A percentile compares a stretch with the other conserved stretches of the same genome.
These are phyloP conservation scores for Temnothorax unifasciatus DNA, from an alignment of 2,888 invertebrate genomes.

Conservation along the genomic window DNA sequence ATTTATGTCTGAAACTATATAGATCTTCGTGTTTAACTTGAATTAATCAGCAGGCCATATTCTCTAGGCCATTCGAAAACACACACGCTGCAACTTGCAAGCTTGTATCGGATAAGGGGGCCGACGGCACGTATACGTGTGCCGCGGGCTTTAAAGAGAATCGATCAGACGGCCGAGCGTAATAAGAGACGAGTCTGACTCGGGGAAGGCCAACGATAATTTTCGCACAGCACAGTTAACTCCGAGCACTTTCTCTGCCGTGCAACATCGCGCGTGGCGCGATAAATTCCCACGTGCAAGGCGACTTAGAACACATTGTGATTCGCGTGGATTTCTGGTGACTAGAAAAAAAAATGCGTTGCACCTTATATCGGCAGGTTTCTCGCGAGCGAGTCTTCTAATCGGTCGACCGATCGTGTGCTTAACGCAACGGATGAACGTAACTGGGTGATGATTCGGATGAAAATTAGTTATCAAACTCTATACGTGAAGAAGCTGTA, in stretches of 20 bases:
- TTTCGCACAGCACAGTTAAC: neutral
- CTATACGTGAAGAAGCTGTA: neutral
- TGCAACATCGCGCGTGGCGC: neutral
- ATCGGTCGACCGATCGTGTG: neutral
- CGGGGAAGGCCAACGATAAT: slow-evolving; percentile 17
- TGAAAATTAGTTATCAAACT: neutral
- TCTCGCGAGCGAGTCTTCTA: neutral
- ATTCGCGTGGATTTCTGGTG: slow-evolving; percentile 25
- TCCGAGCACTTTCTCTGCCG: neutral
- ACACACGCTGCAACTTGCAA: neutral
- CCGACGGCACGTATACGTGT: neutral
- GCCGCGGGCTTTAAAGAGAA: slow-evolving; percentile 20
- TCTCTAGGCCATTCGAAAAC: neutral
- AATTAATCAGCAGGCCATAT: slow-evolving; percentile 13
- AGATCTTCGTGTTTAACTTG: slow-evolving; percentile 6
- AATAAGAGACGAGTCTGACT: slow-evolving; percentile 7
- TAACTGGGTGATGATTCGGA: neutral
- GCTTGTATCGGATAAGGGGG: neutral
- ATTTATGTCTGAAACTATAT: neutral
- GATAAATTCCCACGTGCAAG: slow-evolving; percentile 16
- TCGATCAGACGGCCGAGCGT: neutral
- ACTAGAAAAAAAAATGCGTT: neutral
- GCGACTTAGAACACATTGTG: slow-evolving; percentile 35
- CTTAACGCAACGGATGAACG: neutral
- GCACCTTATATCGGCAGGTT: neutral